Percentiles rank a stretch among this genome's conserved stretches.
phyloP scores from a whole-genome alignment of 2,888 invertebrate species.

The Blastobasis adustella region DNA sequence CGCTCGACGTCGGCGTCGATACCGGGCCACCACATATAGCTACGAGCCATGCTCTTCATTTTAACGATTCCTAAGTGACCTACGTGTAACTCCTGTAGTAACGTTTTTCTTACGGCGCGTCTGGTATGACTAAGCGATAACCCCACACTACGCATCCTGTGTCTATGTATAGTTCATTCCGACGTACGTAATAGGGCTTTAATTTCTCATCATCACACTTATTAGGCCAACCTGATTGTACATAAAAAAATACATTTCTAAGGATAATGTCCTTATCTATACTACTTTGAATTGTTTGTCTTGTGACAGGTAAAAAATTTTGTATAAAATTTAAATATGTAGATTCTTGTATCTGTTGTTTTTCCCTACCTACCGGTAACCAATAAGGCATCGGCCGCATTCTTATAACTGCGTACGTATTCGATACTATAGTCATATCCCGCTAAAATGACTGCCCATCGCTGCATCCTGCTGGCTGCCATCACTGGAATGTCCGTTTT shows the following conservation, averaged over 20 bases:
- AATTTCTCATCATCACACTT: neutral
- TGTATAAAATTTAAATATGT: too few species aligned
- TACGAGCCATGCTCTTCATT: too few species aligned
- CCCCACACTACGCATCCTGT: neutral
- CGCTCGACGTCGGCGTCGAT: too few species aligned
- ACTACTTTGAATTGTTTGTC: too few species aligned
- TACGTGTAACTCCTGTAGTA: neutral
- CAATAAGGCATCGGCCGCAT: slow-evolving; percentile 5
- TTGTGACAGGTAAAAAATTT: too few species aligned
- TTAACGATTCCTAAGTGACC: neutral
- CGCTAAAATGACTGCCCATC: slow-evolving; percentile 7
- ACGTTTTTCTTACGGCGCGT: neutral
- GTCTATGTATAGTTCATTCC: neutral
- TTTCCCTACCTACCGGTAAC: neutral
- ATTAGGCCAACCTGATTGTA: too few species aligned
- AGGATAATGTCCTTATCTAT: too few species aligned
- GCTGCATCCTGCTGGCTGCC: slow-evolving; percentile 11
- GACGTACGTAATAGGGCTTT: neutral
- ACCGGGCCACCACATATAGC: too few species aligned
- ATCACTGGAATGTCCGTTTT: slow-evolving; percentile 12
- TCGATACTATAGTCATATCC: slow-evolving; percentile 4
- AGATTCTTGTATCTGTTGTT: too few species aligned
- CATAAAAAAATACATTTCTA: too few species aligned
- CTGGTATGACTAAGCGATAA: neutral
- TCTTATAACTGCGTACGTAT: neutral